Evolutionary conservation across 1,140 invertebrate species (phyloP), one percentile per base, ranked within the genome.

Genomic region (Drosophila ogumai): DNA sequence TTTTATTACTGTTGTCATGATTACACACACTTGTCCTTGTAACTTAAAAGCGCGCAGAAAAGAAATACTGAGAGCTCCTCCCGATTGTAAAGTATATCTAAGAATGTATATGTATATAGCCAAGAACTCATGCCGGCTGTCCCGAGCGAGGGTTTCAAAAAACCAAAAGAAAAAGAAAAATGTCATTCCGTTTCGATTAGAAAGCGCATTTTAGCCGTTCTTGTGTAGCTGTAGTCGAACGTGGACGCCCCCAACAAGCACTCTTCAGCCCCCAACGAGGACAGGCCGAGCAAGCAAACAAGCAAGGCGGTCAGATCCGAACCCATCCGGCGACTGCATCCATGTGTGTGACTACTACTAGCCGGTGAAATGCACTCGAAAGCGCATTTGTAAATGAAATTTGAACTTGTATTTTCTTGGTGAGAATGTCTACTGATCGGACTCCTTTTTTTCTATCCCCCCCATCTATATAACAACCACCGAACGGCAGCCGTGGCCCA

Each of bases 401-500:
- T 90, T 90, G 63, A 78, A 81, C 61, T 90, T 85, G 73, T 25
- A 56, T 81, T 90, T 47, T 9, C 17, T 64, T 52, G 41, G 34
- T 22, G 47, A 59, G 69, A 74, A 65, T 80, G 50, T 43, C 31
- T 47, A 60, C 66, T 85, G 72, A 88, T 81, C 66, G 5, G 32
- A 40, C 3, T 68, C 41, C 63, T 7, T 76, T 25, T 25, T 90
- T 43, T 79, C 52, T 75, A 68, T 75, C 79, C 60, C 43, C 41
- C 49, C 8, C 56, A 43, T 47, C 69, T 46, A 64, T 60, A 46
- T 68, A 54, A 28, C 46, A 6, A 28, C 46, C 22, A 15, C 3
- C 15, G 41, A 9, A 41, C 74, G 31, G n/a, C 94, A 94, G 96
- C 96, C 47, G 95, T 97, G 80, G 96, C 96, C 77, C 95, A 96